These are phyloP conservation scores for Mythimna ferrago DNA, from an alignment of 2,888 invertebrate genomes.

Conservation along the genomic window DNA sequence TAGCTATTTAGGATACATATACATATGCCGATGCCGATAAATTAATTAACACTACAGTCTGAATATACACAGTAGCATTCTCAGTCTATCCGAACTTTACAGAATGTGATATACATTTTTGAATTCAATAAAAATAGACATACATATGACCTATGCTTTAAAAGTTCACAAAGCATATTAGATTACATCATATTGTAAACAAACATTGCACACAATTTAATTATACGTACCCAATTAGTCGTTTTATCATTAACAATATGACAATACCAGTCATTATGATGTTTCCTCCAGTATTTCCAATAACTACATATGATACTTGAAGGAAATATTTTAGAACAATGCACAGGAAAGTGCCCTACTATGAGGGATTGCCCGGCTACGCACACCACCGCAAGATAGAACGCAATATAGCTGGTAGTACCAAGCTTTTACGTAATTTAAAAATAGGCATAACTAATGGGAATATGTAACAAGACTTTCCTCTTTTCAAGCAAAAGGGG, in stretches of 20 bases:
- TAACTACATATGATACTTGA: not conserved
- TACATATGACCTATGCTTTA: not conserved
- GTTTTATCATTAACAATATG: conserved; percentile 15
- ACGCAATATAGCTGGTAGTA: conserved; percentile 7
- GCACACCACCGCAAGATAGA: conserved; percentile 4
- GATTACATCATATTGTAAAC: conserved; percentile 1
- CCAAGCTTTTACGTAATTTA: conserved; percentile 3
- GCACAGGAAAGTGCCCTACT: conserved; percentile 22
- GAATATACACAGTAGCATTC: not conserved
- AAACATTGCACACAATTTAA: not conserved
- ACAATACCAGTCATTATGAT: conserved; percentile 2
- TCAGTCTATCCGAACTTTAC: not conserved
- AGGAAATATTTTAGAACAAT: conserved; percentile 28
- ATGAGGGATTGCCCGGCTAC: conserved; percentile 20
- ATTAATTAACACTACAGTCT: conserved; percentile 28
- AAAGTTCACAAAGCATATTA: not conserved
- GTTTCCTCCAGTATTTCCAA: conserved; percentile 47
- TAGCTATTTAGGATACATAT: not conserved
- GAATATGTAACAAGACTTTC: not conserved
- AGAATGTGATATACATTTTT: not conserved
- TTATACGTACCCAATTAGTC: conserved; percentile 6
- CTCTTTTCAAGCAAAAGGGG: not conserved
- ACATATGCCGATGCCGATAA: not conserved
- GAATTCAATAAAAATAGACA: not conserved
- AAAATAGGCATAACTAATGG: not conserved